Evolutionary conservation across 2,113 vertebrate species (phyloP), one percentile per base, ranked within the genome.

Genomic region (Rhodinocichla rosea): DNA sequence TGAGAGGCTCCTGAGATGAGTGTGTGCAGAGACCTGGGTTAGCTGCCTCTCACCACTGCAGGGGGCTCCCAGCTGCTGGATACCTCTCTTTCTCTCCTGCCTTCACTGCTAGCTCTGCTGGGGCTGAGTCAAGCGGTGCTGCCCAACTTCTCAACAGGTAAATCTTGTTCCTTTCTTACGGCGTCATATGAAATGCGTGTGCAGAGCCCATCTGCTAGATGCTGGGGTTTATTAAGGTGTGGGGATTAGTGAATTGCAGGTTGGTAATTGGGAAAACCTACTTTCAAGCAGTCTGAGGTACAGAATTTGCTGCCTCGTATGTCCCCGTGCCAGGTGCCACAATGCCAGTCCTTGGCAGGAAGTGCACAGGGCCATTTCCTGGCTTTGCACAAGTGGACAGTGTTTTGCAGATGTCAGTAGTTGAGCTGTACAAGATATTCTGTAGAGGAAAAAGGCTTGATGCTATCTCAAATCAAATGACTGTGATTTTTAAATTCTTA

Each of bases 101-200:
- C 89, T 84, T 79, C 44, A 4, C 28, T 42, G 23, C 90, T 28
- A 13, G 42, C 13, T 89, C 85, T 75, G 55, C 86, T 52, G 87
- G 59, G 42, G 28, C 62, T 2, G 0, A 49, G 71, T 85, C 83
- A 71, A 87, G 91, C 13, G 35, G 55, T 0, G 17, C 92, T 84
- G 73, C 52, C 87, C 90, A 60, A 22, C 78, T 74, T 83, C 87
- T 94, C 74, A 13, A 45, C 96, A 96, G 97, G 97, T 97, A 97
- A 87, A 87, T 27, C 50, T 65, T 12, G 49, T 67, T 95, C 78
- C 62, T 92, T 91, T 75, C 86, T 60, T 79, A 83, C 30, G 0
- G 4, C 14, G 0, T 47, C 2, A 1, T 79, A 67, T 50, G 35
- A 77, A 91, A 65, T 9, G 49, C 1, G 0, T 16, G 2, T 10